A percentile compares a stretch with the other conserved stretches of the same genome.
Conservation (phyloP, 2,888 invertebrate genomes). For the Raillietiella orientalis region DNA sequence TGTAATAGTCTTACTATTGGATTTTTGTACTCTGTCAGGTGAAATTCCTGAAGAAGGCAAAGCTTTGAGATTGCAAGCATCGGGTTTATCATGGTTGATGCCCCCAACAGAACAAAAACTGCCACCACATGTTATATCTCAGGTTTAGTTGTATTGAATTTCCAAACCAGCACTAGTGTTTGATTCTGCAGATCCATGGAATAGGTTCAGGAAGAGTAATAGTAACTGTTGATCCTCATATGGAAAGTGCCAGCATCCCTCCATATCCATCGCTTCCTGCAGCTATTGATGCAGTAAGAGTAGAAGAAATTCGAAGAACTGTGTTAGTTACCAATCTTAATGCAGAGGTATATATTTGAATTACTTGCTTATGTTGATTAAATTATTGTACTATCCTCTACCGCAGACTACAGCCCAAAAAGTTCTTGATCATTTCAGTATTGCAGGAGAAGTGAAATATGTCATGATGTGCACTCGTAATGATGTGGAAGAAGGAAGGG, state of each 20-base stretch:
- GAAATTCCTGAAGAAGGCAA: slow-evolving; percentile 85
- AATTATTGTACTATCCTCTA: neutral
- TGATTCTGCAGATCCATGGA: too few species aligned
- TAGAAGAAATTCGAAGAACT: slow-evolving; percentile 86
- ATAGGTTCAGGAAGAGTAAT: too few species aligned
- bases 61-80: slow-evolving; percentile 68
- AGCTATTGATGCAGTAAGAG: slow-evolving; percentile 49
- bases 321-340: slow-evolving; percentile 52
- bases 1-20: too few species aligned
- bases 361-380: neutral
- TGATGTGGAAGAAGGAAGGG: slow-evolving; percentile 17
- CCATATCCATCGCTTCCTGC: slow-evolving; percentile 70
- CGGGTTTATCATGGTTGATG: slow-evolving; percentile 51
- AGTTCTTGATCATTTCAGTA: slow-evolving; percentile 54
- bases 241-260: too few species aligned
- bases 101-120: slow-evolving; percentile 36
- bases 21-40: slow-evolving; percentile 16
- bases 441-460: slow-evolving; percentile 80
- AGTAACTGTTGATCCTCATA: too few species aligned
- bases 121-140: slow-evolving; percentile 63
- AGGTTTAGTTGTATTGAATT: slow-evolving; percentile 15
- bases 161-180: too few species aligned
- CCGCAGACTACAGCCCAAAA: slow-evolving; percentile 27
- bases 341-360: slow-evolving; percentile 17
- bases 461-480: slow-evolving; percentile 62